Evolutionary conservation across 1,140 invertebrate species (phyloP), one percentile per base, ranked within the genome.

Genomic region (Pinna nobilis): DNA sequence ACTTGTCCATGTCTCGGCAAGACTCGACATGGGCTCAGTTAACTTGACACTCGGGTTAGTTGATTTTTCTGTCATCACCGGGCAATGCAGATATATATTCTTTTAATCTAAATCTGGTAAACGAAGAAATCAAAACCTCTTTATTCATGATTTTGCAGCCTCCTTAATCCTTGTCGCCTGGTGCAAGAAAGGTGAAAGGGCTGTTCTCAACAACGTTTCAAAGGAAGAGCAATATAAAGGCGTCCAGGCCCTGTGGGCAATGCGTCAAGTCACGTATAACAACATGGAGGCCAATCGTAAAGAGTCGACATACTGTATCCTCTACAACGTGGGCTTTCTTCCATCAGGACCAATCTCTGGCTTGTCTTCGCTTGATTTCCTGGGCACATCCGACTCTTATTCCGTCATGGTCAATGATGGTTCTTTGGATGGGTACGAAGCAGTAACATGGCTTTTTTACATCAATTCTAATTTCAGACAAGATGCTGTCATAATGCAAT

Each of bases 381-480:
- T 35, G 18, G 55, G 30, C 23, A 20, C 7, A 2, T 35, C 33
- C 33, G 37, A 32, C 9, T 59, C 55, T n/a, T 59, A 18, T 6
- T 35, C 37, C 30, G 37, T n/a, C 6, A 35, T 59, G 33, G 20
- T 35, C 18, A 59, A 59, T 35, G 55, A 59, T 7, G 55, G 55
- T 3, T 59, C 55, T 20, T 33, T 59, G 20, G 30, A 59, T n/a
- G 55, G 55, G 20, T 32, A 11, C 11, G 30, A 59, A 1, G 55
- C 55, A 35, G 55, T 59, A 5, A 59, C 55, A n/a, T 59, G 55
- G 55, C n/a, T 35, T n/a, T 59, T 59, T 35, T 59, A 35, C 28
- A 11, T 59, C 3, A 33, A 59, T 13, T 33, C 55, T 35, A 15
- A 9, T 9, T 15, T 59, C 9, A 5, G 3, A 7, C 55, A 59